These are phyloP conservation scores for Oasisia sp. DNA, from an alignment of 2,888 invertebrate species.

Conservation along the genomic window DNA sequence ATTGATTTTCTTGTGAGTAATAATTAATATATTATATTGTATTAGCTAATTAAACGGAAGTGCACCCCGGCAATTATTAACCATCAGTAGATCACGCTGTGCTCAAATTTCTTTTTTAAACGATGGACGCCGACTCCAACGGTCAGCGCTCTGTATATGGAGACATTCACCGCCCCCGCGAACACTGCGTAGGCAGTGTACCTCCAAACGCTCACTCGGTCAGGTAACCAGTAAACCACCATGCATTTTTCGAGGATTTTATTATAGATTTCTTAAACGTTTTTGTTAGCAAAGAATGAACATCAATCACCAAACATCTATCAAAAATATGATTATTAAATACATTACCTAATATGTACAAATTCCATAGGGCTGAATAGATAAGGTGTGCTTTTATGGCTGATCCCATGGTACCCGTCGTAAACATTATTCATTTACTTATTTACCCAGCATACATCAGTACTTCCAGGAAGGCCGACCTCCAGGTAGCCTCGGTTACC, in stretches of 20 bases:
- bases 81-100: no score
- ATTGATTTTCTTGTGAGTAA: no score
- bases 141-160: no score
- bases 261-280: neutral
- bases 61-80: no score
- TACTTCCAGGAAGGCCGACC: neutral
- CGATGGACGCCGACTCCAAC: no score
- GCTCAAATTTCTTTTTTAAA: no score
- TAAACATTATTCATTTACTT: conserved; percentile 17
- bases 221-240: neutral
- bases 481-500: no score
- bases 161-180: neutral
- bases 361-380: neutral
- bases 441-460: neutral
- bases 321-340: neutral
- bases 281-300: neutral
- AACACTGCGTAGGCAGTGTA: neutral
- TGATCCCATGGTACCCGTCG: conserved; percentile 12
- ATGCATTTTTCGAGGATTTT: neutral
- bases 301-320: neutral
- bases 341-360: conserved; percentile 12
- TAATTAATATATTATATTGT: no score
- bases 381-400: conserved; percentile 6
- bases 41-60: no score
- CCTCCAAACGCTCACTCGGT: neutral